Evolutionary conservation across 1,140 invertebrate species (phyloP), one percentile per base, ranked within the genome.

Genomic region (Lutraria rhynchaena): DNA sequence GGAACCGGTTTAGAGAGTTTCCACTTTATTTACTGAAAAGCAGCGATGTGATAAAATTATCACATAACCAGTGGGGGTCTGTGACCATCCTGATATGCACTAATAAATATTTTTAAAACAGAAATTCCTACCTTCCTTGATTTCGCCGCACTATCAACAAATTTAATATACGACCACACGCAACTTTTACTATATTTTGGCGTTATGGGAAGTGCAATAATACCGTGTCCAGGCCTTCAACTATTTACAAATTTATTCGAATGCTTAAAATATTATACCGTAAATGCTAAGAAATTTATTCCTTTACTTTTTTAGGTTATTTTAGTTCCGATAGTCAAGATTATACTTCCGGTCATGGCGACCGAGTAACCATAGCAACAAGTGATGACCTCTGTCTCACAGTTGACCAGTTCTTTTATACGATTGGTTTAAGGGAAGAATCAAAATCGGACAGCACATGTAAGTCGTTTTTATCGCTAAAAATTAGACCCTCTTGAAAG

Each of bases 331-430:
- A 70, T 9, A 70, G 65, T n/a, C 29, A 69, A 22, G 51, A 57
- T n/a, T 55, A 33, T 13, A 17, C 17, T 13, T n/a, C 19, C 11
- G n/a, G 33, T 60, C 49, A 15, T 0, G 78, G 70, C 3, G 69
- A 81, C 19, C 55, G 78, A 19, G 78, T 81, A 24, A 81, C 67
- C 46, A 73, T 81, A 61, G 69, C 58, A 71, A 81, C 78, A 17
- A 67, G 57, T 9, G 78, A 81, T 49, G 67, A 73, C 27, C 78
- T 73, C 15, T 81, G 67, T 35, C 31, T 81, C 4, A 37, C 65
- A 1, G 78, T 81, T 22, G 78, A 81, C 41, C 78, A 73, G 33
- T 73, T 74, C 22, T 81, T 35, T 58, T 81, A 81, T 44, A 60
- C 67, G 1, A 81, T 81, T 27, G 67, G 69, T 37, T 57, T 81